Base-by-base conservation (phyloP, 2,888 invertebrate species). In the Plagiodera versicolora region DNA sequence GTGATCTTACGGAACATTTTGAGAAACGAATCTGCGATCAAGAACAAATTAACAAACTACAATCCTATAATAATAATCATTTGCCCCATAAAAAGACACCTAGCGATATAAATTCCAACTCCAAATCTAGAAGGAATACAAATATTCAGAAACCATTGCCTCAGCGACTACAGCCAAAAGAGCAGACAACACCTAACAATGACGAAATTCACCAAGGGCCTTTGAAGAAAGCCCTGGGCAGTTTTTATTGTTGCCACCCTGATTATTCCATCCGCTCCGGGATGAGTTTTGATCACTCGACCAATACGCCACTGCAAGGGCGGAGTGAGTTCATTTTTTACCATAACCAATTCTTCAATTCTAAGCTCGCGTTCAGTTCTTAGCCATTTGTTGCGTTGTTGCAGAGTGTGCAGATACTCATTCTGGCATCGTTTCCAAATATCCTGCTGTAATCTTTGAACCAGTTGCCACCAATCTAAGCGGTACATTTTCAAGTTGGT, bases 381-480 rank as follows among this genome's bases (percentile, higher is more conserved):
- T n/a, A n/a, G n/a, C n/a, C n/a, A n/a, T n/a, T n/a, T n/a, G n/a
- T n/a, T n/a, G n/a, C n/a, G n/a, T n/a, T n/a, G n/a, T n/a, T n/a
- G n/a, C n/a, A n/a, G n/a, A n/a, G n/a, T n/a, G n/a, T n/a, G n/a
- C n/a, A n/a, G n/a, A n/a, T n/a, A n/a, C n/a, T n/a, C n/a, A n/a
- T n/a, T n/a, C n/a, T n/a, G n/a, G n/a, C n/a, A n/a, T n/a, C n/a
- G n/a, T n/a, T n/a, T n/a, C n/a, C n/a, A n/a, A n/a, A n/a, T n/a
- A n/a, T n/a, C n/a, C n/a, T n/a, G n/a, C n/a, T n/a, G n/a, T n/a
- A n/a, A n/a, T n/a, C n/a, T n/a, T n/a, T 71, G 69, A 0, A 72
- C 2, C 1, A 48, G 45, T 51, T 75, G 69, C 63, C 63, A 74
- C 5, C 68, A 48, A 6, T 44, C 35, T 8, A 72, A 55, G 1